These are phyloP conservation scores for Habropoda laboriosa DNA, from an alignment of 1,140 invertebrate species.

Conservation along the genomic window DNA sequence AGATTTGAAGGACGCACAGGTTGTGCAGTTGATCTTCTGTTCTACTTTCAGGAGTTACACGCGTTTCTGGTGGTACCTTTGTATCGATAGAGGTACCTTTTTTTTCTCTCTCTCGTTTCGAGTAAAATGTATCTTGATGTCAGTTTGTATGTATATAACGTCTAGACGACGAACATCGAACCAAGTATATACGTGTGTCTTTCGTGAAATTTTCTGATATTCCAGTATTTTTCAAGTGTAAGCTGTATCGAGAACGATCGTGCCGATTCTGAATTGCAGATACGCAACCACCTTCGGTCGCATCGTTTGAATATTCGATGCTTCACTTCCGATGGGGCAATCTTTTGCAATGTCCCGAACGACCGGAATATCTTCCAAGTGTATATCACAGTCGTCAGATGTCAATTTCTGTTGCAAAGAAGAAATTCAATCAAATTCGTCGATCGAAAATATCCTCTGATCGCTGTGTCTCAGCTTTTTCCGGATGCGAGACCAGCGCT, in stretches of 20 bases:
- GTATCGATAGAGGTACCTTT: no score
- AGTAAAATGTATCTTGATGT: background rate
- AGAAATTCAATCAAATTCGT: no score
- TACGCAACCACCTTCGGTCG: background rate
- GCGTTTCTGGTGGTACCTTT: background rate
- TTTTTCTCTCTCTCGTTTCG: background rate
- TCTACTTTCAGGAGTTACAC: background rate
- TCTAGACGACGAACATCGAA: background rate
- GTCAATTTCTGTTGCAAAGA: no score
- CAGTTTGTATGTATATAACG: background rate
- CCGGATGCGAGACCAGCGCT: background rate
- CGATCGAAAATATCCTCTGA: no score
- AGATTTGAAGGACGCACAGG: background rate
- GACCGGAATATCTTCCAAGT: background rate
- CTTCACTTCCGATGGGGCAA: conserved; percentile 1
- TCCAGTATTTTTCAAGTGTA: background rate
- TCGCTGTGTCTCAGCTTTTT: no score
- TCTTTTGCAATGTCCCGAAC: background rate
- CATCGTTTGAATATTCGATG: conserved; percentile 2
- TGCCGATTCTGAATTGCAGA: conserved; percentile 29
- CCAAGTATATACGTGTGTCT: background rate
- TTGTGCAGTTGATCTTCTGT: background rate
- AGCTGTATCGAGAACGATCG: conserved; percentile 4
- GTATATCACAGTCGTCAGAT: no score
- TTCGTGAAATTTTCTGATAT: conserved; percentile 1